These are phyloP conservation scores for Coryphaenoides rupestris DNA, from an alignment of 2,113 vertebrate genomes.

Conservation along the genomic window DNA sequence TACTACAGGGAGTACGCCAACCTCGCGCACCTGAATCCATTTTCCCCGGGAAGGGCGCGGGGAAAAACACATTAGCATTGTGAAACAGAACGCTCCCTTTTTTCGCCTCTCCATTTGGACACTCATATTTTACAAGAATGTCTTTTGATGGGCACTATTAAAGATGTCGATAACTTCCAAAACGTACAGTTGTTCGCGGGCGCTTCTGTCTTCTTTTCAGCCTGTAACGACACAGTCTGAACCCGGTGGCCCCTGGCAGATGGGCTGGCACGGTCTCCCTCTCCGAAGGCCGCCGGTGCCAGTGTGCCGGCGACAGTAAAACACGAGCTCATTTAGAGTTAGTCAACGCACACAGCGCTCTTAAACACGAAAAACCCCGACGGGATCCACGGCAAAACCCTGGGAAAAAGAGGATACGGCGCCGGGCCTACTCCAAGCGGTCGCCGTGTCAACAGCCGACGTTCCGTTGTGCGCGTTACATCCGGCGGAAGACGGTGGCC, in stretches of 20 bases:
- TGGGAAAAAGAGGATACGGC: too few species aligned
- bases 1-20: neutral
- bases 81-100: neutral
- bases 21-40: neutral
- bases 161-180: neutral
- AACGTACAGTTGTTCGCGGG: neutral
- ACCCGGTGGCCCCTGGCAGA: conserved; percentile 39
- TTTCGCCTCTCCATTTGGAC: neutral
- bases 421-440: too few species aligned
- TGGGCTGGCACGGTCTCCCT: conserved; percentile 39
- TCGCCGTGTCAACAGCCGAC: too few species aligned
- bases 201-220: conserved; percentile 8
- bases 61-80: neutral
- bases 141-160: neutral
- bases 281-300: too few species aligned
- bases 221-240: conserved; percentile 36
- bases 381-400: too few species aligned
- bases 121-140: neutral
- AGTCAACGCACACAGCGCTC: too few species aligned
- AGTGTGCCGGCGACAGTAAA: neutral
- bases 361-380: too few species aligned
- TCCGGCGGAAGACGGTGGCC: too few species aligned
- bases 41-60: neutral
- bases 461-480: too few species aligned
- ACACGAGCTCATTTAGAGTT: conserved; percentile 21